Conservation (phyloP, 2,888 invertebrate species). For the Cephus sareptanus region DNA sequence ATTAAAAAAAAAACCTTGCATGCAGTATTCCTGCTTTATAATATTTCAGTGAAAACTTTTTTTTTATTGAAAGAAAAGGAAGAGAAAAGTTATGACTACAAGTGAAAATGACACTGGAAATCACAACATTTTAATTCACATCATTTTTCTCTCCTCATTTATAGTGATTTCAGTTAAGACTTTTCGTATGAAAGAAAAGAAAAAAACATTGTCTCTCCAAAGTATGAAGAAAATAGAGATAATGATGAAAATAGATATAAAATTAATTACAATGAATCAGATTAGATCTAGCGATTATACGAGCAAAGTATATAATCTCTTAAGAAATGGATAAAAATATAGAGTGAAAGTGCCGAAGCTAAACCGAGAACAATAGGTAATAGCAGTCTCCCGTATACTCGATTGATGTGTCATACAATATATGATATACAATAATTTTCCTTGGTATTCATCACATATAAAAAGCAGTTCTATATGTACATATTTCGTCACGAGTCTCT, state of each 20-base stretch:
- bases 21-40: conserved; percentile 20
- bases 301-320: neutral
- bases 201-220: neutral
- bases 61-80: neutral
- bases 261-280: neutral
- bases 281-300: neutral
- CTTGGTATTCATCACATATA: conserved; percentile 60
- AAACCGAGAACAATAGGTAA: neutral
- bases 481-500: conserved; percentile 45
- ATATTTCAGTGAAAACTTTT: neutral
- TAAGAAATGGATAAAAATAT: neutral
- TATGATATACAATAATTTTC: conserved; percentile 59
- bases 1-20: neutral
- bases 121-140: neutral
- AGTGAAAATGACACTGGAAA: neutral
- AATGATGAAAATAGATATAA: neutral
- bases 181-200: neutral
- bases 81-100: neutral
- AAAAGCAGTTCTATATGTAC: conserved; percentile 65
- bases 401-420: neutral
- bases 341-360: neutral
- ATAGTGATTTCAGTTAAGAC: neutral
- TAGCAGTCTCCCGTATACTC: neutral
- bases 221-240: neutral
- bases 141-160: neutral